phyloP scores from a whole-genome alignment of 2,113 vertebrate genomes.

The Macrotus californicus region DNA sequence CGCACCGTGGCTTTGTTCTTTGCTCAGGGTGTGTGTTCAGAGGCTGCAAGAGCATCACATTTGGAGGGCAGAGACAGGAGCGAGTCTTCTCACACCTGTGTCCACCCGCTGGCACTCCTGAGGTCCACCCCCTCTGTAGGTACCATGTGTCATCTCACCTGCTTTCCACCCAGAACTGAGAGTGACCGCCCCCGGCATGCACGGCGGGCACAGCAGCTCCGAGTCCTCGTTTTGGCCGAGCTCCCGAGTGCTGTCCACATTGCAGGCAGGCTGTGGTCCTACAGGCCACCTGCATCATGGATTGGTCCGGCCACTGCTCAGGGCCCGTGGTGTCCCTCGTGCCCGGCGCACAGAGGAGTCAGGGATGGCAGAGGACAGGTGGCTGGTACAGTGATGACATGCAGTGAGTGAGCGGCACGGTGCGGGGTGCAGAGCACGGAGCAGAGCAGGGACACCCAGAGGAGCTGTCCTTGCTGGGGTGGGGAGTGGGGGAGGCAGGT shows the following conservation, averaged over 20 bases:
- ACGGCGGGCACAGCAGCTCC: not conserved
- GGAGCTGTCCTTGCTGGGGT: not conserved
- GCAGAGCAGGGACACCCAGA: not conserved
- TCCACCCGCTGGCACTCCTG: not conserved
- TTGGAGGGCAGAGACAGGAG: too few species aligned
- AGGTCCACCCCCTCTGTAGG: not conserved
- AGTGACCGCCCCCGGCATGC: too few species aligned
- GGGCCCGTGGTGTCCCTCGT: not conserved
- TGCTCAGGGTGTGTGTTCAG: not conserved
- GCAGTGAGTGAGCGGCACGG: not conserved
- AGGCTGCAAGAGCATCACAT: not conserved
- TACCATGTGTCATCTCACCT: fast-evolving
- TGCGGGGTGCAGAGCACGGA: not conserved
- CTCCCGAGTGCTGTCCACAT: not conserved
- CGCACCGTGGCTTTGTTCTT: not conserved
- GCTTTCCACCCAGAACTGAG: not conserved
- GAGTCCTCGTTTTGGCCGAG: not conserved
- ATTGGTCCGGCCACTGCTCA: too few species aligned
- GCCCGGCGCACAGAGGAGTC: not conserved
- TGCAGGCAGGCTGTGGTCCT: not conserved
- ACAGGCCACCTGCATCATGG: not conserved
- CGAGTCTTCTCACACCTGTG: not conserved
- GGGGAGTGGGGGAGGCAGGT: not conserved
- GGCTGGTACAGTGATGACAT: fast-evolving
- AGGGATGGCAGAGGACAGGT: not conserved